These are phyloP conservation scores for Sminthurinus aureus DNA, from an alignment of 2,888 invertebrate species.

Conservation along the genomic window DNA sequence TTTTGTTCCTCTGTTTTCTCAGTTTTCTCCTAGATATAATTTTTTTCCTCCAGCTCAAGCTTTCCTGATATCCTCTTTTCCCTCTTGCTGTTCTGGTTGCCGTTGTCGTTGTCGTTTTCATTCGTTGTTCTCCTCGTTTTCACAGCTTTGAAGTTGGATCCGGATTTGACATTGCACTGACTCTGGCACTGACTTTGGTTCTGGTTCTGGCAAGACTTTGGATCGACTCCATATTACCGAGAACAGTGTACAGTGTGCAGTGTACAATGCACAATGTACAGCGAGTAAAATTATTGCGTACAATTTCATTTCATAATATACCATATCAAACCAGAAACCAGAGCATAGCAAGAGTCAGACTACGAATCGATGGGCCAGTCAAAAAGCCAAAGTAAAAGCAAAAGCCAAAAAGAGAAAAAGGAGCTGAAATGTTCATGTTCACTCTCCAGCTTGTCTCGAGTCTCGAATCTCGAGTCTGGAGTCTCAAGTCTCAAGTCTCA, in stretches of 20 bases:
- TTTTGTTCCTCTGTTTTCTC: not conserved
- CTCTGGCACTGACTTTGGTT: too few species aligned
- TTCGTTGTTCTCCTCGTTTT: not conserved
- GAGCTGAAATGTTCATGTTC: constrained; percentile 36
- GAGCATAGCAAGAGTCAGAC: not conserved
- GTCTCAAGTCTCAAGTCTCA: not conserved
- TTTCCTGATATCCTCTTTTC: not conserved
- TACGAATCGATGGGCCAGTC: constrained; percentile 24
- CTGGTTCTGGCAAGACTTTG: not conserved
- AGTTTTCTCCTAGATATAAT: too few species aligned
- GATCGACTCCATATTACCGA: not conserved
- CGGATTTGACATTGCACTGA: not conserved
- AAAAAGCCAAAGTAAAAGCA: not conserved
- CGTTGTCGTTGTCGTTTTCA: too few species aligned
- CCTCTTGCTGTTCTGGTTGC: not conserved
- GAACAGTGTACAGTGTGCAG: too few species aligned
- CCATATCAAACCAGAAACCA: too few species aligned
- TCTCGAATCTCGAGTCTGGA: too few species aligned
- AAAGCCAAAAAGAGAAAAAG: not conserved
- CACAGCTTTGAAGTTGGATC: not conserved
- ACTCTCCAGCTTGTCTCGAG: constrained; percentile 12
- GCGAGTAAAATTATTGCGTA: too few species aligned
- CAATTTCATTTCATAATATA: too few species aligned
- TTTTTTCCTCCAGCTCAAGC: not conserved
- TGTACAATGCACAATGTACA: too few species aligned